Evolutionary conservation across 2,113 vertebrate species (phyloP).

Genomic region (Pseudopodoces humilis): DNA sequence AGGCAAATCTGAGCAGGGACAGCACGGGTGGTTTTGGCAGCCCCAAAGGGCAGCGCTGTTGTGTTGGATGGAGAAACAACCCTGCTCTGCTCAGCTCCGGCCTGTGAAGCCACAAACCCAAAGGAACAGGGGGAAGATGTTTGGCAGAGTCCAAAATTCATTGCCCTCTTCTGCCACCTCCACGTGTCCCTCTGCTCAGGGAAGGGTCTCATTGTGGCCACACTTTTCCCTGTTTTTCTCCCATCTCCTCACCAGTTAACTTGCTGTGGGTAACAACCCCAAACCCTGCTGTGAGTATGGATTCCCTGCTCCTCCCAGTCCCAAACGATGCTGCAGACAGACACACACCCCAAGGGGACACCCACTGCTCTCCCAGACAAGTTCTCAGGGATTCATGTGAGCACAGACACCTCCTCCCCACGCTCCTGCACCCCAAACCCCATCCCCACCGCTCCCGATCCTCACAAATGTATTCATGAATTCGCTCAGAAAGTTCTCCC

Average conservation of each 20-base stretch:
- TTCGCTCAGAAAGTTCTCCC: conserved; percentile 75
- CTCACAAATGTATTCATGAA: conserved; percentile 72
- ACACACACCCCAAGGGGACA: fast-evolving
- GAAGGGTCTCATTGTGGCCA: fast-evolving
- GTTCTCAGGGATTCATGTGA: neutral
- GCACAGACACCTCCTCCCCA: neutral
- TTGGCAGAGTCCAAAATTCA: neutral
- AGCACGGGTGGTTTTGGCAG: fast-evolving
- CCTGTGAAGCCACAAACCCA: neutral
- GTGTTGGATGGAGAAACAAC: neutral
- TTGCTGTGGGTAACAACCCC: neutral
- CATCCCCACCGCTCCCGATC: neutral
- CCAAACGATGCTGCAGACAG: neutral
- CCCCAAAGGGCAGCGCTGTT: fast-evolving
- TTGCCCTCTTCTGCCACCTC: fast-evolving
- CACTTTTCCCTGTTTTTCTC: neutral
- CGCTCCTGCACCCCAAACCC: neutral
- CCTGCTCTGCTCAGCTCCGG: neutral
- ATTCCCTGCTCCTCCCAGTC: neutral
- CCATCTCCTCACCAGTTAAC: neutral
- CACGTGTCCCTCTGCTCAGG: fast-evolving
- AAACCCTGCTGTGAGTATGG: fast-evolving
- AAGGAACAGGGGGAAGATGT: neutral
- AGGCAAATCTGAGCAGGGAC: neutral
- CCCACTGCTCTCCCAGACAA: neutral